Conservation (phyloP, 2,797 vertebrate species). For the Falco novaeseelandiae region DNA sequence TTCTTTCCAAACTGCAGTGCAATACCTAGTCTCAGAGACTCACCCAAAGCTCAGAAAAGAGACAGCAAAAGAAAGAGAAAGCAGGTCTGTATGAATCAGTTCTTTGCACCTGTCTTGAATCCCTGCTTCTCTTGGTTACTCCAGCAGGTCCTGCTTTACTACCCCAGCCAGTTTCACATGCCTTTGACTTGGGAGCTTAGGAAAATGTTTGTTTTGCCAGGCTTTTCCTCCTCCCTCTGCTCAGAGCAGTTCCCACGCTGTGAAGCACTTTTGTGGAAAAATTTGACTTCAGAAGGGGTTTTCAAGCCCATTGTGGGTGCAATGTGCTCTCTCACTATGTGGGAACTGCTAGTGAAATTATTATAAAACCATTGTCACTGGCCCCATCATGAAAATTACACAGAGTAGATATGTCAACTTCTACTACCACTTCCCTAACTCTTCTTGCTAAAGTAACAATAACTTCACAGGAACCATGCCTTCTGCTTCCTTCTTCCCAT, state of each 20-base stretch:
- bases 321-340: neutral
- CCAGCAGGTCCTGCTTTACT: constrained; percentile 46
- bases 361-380: neutral
- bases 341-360: neutral
- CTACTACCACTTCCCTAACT: neutral
- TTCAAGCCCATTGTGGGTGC: neutral
- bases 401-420: neutral
- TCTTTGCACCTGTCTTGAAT: neutral
- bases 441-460: neutral
- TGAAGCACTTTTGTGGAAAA: neutral
- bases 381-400: neutral
- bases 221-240: neutral
- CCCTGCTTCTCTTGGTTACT: neutral
- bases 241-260: constrained; percentile 33
- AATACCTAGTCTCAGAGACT: fast-evolving
- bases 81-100: neutral
- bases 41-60: neutral
- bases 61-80: neutral
- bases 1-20: neutral
- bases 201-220: constrained; percentile 29
- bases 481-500: neutral
- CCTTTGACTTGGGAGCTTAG: constrained; percentile 5
- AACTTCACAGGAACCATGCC: neutral
- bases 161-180: constrained; percentile 38
- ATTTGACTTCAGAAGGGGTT: neutral